These are phyloP conservation scores for Pampusana beccarii DNA, from an alignment of 2,113 vertebrate species.

Conservation along the genomic window DNA sequence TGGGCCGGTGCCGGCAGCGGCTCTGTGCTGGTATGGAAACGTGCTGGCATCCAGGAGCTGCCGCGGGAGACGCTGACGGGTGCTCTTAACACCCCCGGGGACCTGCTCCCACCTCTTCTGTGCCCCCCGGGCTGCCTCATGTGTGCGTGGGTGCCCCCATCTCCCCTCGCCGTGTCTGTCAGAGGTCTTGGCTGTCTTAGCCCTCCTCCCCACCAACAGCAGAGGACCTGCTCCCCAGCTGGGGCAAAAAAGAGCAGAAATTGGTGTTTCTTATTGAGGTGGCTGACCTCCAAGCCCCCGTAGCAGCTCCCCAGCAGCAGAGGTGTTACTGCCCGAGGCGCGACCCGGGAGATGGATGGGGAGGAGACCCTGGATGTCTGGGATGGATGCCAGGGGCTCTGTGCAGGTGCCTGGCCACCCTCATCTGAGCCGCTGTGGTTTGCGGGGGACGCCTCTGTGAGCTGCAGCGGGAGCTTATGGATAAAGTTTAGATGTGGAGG, in stretches of 20 bases:
- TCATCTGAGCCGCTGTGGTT: not conserved
- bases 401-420: too few relatives aligned
- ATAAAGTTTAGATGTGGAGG: not conserved
- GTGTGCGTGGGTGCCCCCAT: not conserved
- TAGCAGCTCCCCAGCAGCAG: not conserved
- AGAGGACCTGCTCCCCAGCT: fast-evolving
- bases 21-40: not conserved
- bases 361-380: not conserved
- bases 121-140: not conserved
- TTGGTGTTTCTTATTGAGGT: not conserved
- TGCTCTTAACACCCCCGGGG: not conserved
- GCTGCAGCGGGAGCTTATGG: not conserved
- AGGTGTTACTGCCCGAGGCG: not conserved
- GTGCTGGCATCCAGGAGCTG: not conserved
- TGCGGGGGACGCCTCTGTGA: not conserved
- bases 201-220: not conserved
- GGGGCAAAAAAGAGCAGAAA: not conserved
- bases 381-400: not conserved
- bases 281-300: fast-evolving
- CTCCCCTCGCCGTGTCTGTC: not conserved
- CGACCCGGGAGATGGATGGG: not conserved
- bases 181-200: not conserved
- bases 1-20: not conserved
- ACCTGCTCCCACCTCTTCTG: not conserved
- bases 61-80: not conserved